These are phyloP conservation scores for Eupithecia abbreviata DNA, from an alignment of 2,888 invertebrate genomes.

Conservation along the genomic window DNA sequence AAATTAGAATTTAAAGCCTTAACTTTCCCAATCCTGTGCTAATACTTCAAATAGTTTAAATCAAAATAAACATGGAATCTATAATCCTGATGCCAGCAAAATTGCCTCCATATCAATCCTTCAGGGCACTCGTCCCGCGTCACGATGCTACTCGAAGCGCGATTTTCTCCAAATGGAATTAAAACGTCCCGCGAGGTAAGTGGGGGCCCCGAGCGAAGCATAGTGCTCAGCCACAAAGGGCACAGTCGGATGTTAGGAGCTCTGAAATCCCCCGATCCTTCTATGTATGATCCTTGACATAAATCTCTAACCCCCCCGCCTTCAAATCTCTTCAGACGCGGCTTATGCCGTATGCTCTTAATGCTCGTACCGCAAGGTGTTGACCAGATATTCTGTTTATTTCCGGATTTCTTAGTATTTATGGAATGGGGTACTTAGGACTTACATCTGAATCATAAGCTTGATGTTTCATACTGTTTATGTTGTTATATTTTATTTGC, in stretches of 20 bases:
- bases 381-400: conserved; percentile 38
- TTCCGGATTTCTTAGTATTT: conserved; percentile 18
- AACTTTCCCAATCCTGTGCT: not conserved
- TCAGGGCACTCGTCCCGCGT: conserved; percentile 33
- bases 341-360: conserved; percentile 76
- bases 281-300: conserved; percentile 83
- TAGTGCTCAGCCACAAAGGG: conserved; percentile 82
- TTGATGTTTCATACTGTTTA: not conserved
- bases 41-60: not conserved
- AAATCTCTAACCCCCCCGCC: conserved; percentile 83
- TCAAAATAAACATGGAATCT: conserved; percentile 25
- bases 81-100: conserved; percentile 20
- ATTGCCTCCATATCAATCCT: conserved; percentile 30
- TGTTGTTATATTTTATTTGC: not conserved
- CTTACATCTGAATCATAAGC: not conserved
- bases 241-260: conserved; percentile 79
- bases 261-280: conserved; percentile 80
- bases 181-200: conserved; percentile 80
- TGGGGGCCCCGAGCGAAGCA: conserved; percentile 79
- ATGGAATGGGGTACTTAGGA: not conserved
- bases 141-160: conserved; percentile 52
- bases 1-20: not conserved
- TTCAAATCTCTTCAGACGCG: conserved; percentile 80
- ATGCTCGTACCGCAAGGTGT: conserved; percentile 53
- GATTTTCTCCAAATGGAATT: conserved; percentile 76